Percentiles rank a stretch among this genome's conserved stretches.
phyloP scores from a whole-genome alignment of 2,113 vertebrate species.

The Scatophagus argus region DNA sequence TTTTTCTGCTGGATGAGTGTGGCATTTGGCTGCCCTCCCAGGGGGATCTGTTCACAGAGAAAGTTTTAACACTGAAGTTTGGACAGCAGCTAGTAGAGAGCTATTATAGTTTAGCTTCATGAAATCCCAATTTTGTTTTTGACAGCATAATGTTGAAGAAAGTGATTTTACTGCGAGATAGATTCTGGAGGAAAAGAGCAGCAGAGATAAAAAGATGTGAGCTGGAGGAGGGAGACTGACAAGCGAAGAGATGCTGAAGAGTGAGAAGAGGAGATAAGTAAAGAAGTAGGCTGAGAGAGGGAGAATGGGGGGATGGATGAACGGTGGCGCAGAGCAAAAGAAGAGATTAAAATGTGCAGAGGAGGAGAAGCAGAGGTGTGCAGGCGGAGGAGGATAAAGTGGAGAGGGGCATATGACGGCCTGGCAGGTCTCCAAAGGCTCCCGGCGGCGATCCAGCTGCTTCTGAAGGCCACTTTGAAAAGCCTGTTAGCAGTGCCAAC shows the following conservation, averaged over 20 bases:
- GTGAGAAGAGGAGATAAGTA: constrained; percentile 8
- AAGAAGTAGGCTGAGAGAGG: background rate
- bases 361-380: constrained; percentile 31
- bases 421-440: constrained; percentile 64
- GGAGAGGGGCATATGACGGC: constrained; percentile 57
- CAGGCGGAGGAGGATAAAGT: constrained; percentile 50
- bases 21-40: background rate
- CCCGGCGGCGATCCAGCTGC: constrained; percentile 63
- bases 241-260: constrained; percentile 8
- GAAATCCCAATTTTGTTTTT: constrained; percentile 30
- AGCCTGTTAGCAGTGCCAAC: constrained; percentile 57
- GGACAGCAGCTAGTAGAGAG: background rate
- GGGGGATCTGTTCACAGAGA: background rate
- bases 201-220: constrained; percentile 18
- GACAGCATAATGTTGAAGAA: constrained; percentile 23
- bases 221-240: background rate
- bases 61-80: constrained; percentile 4
- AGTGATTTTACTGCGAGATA: constrained; percentile 11
- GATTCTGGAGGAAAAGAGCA: constrained; percentile 13
- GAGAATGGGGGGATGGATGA: constrained; percentile 16
- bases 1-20: background rate
- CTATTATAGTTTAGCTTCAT: constrained; percentile 25
- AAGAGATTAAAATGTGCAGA: constrained; percentile 44
- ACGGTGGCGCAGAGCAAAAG: background rate
- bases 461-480: constrained; percentile 63